Evolutionary conservation across 2,113 vertebrate genomes (phyloP), one percentile per base, ranked within the genome.

Genomic region (Fregata magnificens): DNA sequence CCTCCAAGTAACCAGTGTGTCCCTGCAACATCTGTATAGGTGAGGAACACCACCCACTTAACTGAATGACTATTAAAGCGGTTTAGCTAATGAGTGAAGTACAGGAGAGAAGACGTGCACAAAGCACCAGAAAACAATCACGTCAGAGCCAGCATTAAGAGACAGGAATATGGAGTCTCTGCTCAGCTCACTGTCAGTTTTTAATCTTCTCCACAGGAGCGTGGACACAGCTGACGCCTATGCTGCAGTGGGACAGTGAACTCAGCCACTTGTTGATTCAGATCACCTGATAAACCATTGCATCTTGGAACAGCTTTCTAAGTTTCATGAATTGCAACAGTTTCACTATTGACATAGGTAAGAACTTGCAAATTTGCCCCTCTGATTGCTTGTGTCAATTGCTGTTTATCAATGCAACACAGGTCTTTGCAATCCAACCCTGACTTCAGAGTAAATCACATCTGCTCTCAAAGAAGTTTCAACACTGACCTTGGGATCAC

Each of bases 141-240:
- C 0, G 0, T 17, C 24, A 40, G 50, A 88, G 24, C 34, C 65
- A 53, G 44, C 6, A 5, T 6, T 11, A 56, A 44, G 26, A 45
- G 66, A 26, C 22, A 69, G 17, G 26, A 65, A 28, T 7, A n/a
- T 4, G 2, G 11, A 52, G 56, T 13, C 38, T 28, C n/a, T 59
- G 52, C 67, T 73, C 66, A 82, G 73, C 26, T 34, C 22, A 50
- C 21, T 20, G 7, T 7, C 47, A 14, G 53, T 16, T 77, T 49
- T 34, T 17, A 61, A 24, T 21, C 9, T 44, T 56, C 34, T 56
- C 16, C 11, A 18, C 55, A 77, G 49, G 13, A 76, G 24, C 52
- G 28, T 0, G 2, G 45, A 42, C 56, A 34, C 5, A 32, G 4
- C 14, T 12, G 55, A 44, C 0, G 0, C 21, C 31, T 16, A 7